These are phyloP conservation scores for Heliconius nattereri DNA, from an alignment of 1,140 invertebrate genomes.

Conservation along the genomic window DNA sequence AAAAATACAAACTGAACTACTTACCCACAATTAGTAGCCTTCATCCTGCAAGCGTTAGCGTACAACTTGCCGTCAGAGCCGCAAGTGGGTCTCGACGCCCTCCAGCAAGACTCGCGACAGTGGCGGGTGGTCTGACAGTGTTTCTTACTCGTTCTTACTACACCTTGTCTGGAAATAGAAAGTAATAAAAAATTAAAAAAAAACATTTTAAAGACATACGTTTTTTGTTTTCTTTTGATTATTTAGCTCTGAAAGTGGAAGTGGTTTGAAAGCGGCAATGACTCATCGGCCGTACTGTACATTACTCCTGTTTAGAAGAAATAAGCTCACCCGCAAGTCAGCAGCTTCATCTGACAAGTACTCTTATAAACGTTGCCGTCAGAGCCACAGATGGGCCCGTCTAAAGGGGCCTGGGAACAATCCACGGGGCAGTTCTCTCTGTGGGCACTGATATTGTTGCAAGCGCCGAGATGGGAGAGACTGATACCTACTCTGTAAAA, in stretches of 20 bases:
- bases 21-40: conserved; percentile 94
- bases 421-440: conserved; percentile 93
- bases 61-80: conserved; percentile 95
- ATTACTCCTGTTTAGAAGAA: neutral
- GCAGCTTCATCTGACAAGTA: conserved; percentile 94
- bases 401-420: conserved; percentile 90
- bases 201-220: neutral
- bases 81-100: conserved; percentile 93
- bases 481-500: conserved; percentile 80
- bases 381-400: conserved; percentile 94
- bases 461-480: conserved; percentile 91
- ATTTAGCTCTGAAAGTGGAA: no score
- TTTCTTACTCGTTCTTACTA: conserved; percentile 92
- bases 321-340: conserved; percentile 90
- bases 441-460: conserved; percentile 93
- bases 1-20: conserved; percentile 36
- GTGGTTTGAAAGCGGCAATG: no score
- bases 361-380: conserved; percentile 96
- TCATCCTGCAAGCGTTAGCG: conserved; percentile 95
- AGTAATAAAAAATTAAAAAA: neutral
- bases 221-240: no score
- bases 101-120: conserved; percentile 94
- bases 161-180: conserved; percentile 84
- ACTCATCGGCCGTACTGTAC: no score
- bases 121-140: conserved; percentile 95